These are phyloP conservation scores for Hyalella azteca DNA, from an alignment of 2,888 invertebrate genomes.

Conservation along the genomic window DNA sequence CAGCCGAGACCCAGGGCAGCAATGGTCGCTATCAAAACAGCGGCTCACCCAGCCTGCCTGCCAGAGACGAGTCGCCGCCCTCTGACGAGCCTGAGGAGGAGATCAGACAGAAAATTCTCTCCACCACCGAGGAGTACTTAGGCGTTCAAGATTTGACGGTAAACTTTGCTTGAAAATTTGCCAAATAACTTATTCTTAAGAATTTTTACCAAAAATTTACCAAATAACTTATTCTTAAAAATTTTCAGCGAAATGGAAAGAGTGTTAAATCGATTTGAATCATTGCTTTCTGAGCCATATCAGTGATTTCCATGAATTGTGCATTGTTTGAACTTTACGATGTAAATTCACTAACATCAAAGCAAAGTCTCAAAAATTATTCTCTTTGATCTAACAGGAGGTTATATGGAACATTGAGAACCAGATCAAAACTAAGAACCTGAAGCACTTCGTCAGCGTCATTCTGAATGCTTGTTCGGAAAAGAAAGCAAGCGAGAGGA, in stretches of 20 bases:
- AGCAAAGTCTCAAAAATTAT: too few species aligned
- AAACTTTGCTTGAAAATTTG: background rate
- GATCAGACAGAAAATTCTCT: background rate
- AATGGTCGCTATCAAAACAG: background rate
- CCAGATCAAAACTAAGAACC: background rate
- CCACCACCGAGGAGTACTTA: background rate
- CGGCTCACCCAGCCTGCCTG: background rate
- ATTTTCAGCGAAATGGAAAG: background rate
- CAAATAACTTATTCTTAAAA: background rate
- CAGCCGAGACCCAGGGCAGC: background rate
- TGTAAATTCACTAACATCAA: too few species aligned
- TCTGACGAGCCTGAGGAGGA: background rate
- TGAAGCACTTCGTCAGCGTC: background rate
- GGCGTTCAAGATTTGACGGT: background rate
- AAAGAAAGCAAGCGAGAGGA: background rate
- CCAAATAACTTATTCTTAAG: background rate
- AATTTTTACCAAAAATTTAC: background rate
- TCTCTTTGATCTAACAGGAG: background rate
- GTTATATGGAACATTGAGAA: background rate
- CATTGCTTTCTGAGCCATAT: too few species aligned
- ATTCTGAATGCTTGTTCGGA: background rate
- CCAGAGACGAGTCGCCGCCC: background rate
- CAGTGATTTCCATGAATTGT: too few species aligned
- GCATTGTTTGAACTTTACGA: too few species aligned
- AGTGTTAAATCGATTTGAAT: too few species aligned